phyloP scores from a whole-genome alignment of 2,113 vertebrate species.

The Nannobrachium achirus region DNA sequence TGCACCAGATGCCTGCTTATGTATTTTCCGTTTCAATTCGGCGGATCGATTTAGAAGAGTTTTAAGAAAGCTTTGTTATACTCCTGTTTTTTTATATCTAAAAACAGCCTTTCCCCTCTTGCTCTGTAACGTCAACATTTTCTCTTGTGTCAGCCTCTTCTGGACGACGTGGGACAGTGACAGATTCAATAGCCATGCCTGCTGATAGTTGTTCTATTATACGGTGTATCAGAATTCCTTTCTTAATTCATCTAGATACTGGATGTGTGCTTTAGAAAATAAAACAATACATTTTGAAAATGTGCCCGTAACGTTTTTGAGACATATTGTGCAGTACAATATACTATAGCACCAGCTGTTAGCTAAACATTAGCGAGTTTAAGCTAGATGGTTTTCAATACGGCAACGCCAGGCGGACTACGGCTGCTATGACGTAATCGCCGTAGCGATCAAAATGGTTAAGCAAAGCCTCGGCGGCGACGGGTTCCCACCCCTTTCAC shows the following conservation, averaged over 20 bases:
- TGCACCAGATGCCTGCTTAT: slow-evolving; percentile 50
- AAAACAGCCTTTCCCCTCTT: slow-evolving; percentile 47
- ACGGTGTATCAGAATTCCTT: slow-evolving; percentile 72
- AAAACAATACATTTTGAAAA: slow-evolving; percentile 76
- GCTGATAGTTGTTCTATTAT: slow-evolving; percentile 70
- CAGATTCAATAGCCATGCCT: slow-evolving; percentile 68
- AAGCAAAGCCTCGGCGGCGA: too few relatives aligned
- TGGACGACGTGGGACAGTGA: slow-evolving; percentile 43
- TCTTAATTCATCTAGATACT: slow-evolving; percentile 76
- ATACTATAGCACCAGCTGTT: too few relatives aligned
- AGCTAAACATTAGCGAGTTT: too few relatives aligned
- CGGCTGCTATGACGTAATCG: too few relatives aligned
- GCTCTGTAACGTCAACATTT: slow-evolving; percentile 42
- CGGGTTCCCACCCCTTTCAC: too few relatives aligned
- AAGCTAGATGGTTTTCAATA: too few relatives aligned
- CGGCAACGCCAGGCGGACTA: too few relatives aligned
- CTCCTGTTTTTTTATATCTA: slow-evolving; percentile 44
- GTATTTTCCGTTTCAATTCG: slow-evolving; percentile 14
- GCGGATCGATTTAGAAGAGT: slow-evolving; percentile 28
- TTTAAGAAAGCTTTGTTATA: slow-evolving; percentile 45
- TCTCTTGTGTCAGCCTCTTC: slow-evolving; percentile 39
- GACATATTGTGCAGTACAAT: too few relatives aligned
- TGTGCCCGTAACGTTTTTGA: slow-evolving; percentile 25
- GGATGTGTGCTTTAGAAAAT: slow-evolving; percentile 81
- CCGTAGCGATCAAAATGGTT: too few relatives aligned